phyloP scores from a whole-genome alignment of 2,888 invertebrate species.

The Orchesellides sinensis region DNA sequence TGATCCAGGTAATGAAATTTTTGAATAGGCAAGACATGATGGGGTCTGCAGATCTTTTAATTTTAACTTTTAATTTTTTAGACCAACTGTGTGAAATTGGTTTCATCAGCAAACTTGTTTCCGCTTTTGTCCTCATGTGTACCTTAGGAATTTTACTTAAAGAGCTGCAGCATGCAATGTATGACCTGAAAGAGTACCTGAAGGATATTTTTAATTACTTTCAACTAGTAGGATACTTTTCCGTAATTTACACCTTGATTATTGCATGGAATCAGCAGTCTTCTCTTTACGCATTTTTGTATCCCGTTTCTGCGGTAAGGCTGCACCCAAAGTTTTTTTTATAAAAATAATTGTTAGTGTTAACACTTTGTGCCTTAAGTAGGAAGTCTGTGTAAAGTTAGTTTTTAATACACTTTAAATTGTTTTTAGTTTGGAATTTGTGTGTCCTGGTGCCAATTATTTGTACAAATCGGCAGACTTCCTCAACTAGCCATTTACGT shows the following conservation, averaged over 20 bases:
- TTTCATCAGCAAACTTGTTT: constrained; percentile 45
- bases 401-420: background rate
- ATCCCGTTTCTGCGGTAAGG: constrained; percentile 66
- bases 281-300: constrained; percentile 51
- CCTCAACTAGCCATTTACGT: constrained; percentile 67
- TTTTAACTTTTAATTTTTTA: background rate
- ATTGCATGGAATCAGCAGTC: constrained; percentile 60
- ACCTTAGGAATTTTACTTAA: constrained; percentile 40
- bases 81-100: constrained; percentile 45
- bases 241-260: constrained; percentile 60
- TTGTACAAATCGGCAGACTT: constrained; percentile 66
- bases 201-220: constrained; percentile 64
- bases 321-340: background rate
- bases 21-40: too few species aligned
- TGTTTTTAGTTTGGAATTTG: constrained; percentile 63
- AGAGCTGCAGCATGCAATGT: constrained; percentile 58
- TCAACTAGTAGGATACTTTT: constrained; percentile 55
- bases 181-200: constrained; percentile 65
- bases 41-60: too few species aligned
- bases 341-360: background rate
- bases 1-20: constrained; percentile 4
- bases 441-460: constrained; percentile 66
- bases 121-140: constrained; percentile 36
- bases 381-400: background rate
- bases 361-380: background rate